Conservation (phyloP, 2,797 vertebrate genomes). For the Onychomys torridus region DNA sequence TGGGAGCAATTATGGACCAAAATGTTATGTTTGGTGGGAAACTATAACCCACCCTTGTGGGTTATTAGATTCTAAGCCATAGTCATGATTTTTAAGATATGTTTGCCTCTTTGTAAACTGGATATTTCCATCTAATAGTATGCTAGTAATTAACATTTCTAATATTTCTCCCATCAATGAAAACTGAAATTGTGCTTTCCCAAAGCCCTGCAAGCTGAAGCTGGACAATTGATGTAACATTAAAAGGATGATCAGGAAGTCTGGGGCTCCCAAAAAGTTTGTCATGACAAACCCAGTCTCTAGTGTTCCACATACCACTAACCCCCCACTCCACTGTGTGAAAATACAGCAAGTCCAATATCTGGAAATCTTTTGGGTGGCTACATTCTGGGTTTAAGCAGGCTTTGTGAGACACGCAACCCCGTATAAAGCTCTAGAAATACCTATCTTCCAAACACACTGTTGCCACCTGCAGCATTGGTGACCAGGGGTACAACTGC, state of each 20-base stretch:
- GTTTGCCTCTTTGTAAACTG: not conserved
- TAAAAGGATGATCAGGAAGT: not conserved
- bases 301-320: not conserved
- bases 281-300: not conserved
- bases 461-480: not conserved
- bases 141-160: not conserved
- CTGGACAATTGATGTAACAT: not conserved
- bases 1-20: not conserved
- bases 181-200: not conserved
- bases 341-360: not conserved
- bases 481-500: not conserved
- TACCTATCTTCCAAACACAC: not conserved
- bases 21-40: conserved; percentile 7
- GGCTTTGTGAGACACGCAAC: not conserved
- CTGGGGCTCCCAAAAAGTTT: not conserved
- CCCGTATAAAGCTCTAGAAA: not conserved
- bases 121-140: not conserved
- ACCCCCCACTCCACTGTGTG: not conserved
- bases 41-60: not conserved
- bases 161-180: not conserved
- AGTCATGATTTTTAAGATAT: not conserved
- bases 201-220: not conserved
- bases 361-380: not conserved
- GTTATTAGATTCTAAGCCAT: not conserved
- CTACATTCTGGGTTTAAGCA: not conserved